phyloP scores from a whole-genome alignment of 2,113 vertebrate genomes.

The Balaenoptera acutorostrata region DNA sequence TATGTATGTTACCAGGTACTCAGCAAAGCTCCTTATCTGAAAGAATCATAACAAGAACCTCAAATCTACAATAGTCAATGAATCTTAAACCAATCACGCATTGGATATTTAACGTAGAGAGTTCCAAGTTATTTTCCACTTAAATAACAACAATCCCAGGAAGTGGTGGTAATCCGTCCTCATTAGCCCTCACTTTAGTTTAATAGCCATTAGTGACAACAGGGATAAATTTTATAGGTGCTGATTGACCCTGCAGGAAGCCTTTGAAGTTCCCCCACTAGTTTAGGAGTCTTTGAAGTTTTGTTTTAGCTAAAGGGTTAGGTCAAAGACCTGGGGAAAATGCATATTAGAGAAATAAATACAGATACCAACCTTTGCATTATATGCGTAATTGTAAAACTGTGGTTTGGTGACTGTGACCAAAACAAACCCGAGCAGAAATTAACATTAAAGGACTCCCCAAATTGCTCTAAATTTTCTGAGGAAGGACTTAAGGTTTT shows the following conservation, averaged over 20 bases:
- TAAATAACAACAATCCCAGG: background rate
- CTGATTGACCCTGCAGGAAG: conserved; percentile 64
- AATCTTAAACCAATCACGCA: background rate
- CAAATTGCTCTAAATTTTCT: background rate
- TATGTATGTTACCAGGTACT: background rate
- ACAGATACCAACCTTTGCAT: background rate
- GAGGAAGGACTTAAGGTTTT: background rate
- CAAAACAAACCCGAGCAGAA: background rate
- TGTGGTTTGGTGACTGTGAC: background rate
- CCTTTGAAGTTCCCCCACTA: conserved; percentile 63
- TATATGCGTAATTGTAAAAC: background rate
- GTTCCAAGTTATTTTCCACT: conserved; percentile 43
- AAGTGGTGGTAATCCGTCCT: conserved; percentile 37
- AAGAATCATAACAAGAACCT: background rate
- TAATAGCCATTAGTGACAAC: conserved; percentile 66
- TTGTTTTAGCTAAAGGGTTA: conserved; percentile 11
- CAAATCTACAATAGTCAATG: conserved; percentile 10
- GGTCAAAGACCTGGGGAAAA: conserved; percentile 42
- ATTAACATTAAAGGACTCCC: background rate
- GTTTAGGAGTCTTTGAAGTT: conserved; percentile 61
- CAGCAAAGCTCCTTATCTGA: background rate
- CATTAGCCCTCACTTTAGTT: conserved; percentile 53
- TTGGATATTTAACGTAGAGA: background rate
- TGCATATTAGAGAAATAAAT: conserved; percentile 23
- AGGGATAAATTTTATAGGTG: conserved; percentile 66